These are phyloP conservation scores for Ciconia nigra DNA, from an alignment of 2,797 vertebrate genomes.

Conservation along the genomic window DNA sequence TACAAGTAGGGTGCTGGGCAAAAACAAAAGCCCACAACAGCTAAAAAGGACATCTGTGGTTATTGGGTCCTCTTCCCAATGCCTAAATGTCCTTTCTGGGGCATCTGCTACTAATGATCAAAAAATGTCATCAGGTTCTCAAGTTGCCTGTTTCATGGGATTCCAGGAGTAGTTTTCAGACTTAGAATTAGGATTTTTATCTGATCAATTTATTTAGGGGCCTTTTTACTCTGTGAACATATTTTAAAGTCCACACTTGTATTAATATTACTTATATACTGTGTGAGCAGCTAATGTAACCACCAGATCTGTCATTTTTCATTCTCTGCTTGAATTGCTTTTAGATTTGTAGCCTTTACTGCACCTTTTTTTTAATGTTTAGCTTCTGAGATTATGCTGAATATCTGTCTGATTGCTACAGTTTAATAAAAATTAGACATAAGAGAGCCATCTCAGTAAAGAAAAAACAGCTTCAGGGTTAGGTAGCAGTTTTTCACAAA, in stretches of 20 bases:
- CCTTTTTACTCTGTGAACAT: neutral
- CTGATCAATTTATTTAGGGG: neutral
- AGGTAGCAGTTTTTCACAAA: conserved; percentile 30
- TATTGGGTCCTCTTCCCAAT: neutral
- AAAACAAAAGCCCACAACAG: neutral
- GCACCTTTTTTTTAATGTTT: neutral
- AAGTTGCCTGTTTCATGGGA: neutral
- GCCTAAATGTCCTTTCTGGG: neutral
- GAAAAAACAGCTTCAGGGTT: conserved; percentile 11
- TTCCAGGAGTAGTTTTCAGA: neutral
- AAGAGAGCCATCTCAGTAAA: conserved; percentile 17
- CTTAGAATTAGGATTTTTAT: neutral
- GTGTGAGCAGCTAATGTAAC: neutral
- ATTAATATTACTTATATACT: neutral
- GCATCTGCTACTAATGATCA: neutral
- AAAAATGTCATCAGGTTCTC: neutral
- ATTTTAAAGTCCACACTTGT: neutral
- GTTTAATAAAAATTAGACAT: conserved; percentile 31
- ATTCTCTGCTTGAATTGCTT: conserved; percentile 52
- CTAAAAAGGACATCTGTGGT: neutral
- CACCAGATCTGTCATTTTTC: neutral
- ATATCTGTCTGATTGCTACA: neutral
- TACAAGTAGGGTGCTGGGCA: neutral
- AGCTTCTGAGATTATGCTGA: neutral
- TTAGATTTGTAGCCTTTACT: conserved; percentile 40